These are phyloP conservation scores for Pteronotus mesoamericanus DNA, from an alignment of 2,797 vertebrate species.

Conservation along the genomic window DNA sequence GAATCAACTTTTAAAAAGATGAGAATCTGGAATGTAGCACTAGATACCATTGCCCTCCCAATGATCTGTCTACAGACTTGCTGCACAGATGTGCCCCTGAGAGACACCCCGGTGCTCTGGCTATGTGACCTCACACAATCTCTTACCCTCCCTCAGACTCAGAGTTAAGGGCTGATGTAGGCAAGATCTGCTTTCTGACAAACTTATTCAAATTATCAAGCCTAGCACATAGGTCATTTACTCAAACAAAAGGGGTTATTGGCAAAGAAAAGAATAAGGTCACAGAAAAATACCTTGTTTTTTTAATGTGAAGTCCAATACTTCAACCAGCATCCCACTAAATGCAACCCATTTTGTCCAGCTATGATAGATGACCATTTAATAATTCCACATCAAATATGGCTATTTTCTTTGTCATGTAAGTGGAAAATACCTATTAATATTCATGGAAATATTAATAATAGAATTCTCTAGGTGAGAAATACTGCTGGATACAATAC, in stretches of 20 bases:
- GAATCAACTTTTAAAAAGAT: not conserved
- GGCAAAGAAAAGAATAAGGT: not conserved
- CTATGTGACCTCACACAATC: not conserved
- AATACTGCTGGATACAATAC: not conserved
- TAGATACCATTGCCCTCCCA: not conserved
- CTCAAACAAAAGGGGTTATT: not conserved
- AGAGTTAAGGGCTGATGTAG: not conserved
- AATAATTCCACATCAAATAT: slow-evolving; percentile 15
- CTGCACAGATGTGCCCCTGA: not conserved
- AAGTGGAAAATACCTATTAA: slow-evolving; percentile 7
- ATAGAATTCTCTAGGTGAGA: not conserved
- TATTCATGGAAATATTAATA: slow-evolving; percentile 41
- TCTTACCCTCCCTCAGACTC: not conserved
- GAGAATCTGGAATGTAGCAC: not conserved
- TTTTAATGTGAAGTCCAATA: not conserved
- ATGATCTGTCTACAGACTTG: not conserved
- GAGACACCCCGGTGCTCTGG: fast-evolving
- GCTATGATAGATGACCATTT: not conserved
- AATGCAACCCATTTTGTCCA: not conserved
- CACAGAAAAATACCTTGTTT: not conserved
- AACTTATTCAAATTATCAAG: not conserved
- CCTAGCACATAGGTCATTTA: not conserved
- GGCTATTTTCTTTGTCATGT: slow-evolving; percentile 22
- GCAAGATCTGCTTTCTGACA: not conserved
- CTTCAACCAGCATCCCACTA: not conserved